phyloP scores from a whole-genome alignment of 2,888 invertebrate genomes.

The Ophioninae sp. region DNA sequence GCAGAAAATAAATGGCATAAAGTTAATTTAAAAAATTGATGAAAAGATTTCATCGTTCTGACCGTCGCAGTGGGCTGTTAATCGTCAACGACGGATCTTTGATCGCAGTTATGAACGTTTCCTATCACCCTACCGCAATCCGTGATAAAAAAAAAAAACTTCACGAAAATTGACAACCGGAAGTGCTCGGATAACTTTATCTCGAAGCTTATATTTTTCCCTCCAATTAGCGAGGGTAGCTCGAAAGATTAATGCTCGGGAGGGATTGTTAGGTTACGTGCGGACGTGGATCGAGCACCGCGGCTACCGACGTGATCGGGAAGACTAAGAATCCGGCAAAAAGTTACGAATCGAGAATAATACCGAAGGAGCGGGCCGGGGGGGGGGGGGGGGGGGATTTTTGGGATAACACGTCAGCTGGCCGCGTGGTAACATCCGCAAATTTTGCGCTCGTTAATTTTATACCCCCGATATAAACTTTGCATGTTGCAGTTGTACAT shows the following conservation, averaged over 20 bases:
- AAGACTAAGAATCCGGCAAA: slow-evolving; percentile 28
- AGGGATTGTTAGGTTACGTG: not conserved
- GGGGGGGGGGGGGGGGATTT: slow-evolving; percentile 11
- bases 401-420: slow-evolving; percentile 33
- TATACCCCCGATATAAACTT: slow-evolving; percentile 57
- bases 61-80: not conserved
- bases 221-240: not conserved
- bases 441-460: slow-evolving; percentile 51
- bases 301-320: slow-evolving; percentile 26
- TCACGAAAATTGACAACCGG: not conserved
- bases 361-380: not conserved
- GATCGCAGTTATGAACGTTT: not conserved
- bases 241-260: not conserved
- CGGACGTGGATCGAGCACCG: slow-evolving; percentile 6
- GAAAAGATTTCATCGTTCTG: too few species aligned
- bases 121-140: not conserved
- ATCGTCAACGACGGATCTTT: not conserved
- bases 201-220: not conserved
- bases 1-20: too few species aligned
- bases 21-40: too few species aligned
- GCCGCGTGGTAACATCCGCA: slow-evolving; percentile 38
- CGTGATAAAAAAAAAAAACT: not conserved
- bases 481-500: slow-evolving; percentile 20
- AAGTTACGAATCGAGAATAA: slow-evolving; percentile 39
- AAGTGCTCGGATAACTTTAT: not conserved